These are phyloP conservation scores for Hylia prasina DNA, from an alignment of 2,113 vertebrate species.

Conservation along the genomic window DNA sequence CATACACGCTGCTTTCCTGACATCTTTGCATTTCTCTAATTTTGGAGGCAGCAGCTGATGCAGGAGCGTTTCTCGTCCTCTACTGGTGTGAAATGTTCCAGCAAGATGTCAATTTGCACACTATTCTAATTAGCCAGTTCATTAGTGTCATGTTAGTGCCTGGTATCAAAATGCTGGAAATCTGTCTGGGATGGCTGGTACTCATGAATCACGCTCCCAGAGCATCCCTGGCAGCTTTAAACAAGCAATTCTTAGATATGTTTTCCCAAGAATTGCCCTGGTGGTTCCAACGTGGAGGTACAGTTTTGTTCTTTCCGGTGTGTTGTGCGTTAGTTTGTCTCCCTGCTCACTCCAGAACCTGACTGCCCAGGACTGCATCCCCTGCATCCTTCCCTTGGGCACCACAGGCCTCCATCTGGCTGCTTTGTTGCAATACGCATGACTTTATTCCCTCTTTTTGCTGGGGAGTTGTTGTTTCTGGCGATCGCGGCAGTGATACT, in stretches of 20 bases:
- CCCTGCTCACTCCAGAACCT: accelerated
- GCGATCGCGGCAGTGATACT: no score
- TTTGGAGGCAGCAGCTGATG: neutral
- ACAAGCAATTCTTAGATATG: accelerated
- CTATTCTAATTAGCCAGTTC: neutral
- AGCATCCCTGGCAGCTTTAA: neutral
- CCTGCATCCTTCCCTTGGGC: accelerated
- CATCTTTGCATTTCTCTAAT: neutral
- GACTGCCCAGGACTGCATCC: neutral
- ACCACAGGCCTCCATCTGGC: no score
- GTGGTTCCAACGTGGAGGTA: accelerated
- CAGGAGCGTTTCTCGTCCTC: neutral
- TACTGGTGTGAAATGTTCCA: neutral
- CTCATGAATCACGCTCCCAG: accelerated
- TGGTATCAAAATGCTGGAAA: neutral
- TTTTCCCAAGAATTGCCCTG: no score
- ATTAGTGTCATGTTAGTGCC: neutral
- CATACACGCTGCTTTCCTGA: accelerated
- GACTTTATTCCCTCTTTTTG: no score
- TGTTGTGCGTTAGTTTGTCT: accelerated
- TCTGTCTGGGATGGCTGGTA: neutral
- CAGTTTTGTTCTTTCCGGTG: accelerated
- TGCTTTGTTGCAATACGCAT: no score
- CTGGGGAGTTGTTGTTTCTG: no score
- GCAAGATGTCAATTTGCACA: neutral